These are phyloP conservation scores for Fistularia commersonii DNA, from an alignment of 2,797 vertebrate genomes.

Conservation along the genomic window DNA sequence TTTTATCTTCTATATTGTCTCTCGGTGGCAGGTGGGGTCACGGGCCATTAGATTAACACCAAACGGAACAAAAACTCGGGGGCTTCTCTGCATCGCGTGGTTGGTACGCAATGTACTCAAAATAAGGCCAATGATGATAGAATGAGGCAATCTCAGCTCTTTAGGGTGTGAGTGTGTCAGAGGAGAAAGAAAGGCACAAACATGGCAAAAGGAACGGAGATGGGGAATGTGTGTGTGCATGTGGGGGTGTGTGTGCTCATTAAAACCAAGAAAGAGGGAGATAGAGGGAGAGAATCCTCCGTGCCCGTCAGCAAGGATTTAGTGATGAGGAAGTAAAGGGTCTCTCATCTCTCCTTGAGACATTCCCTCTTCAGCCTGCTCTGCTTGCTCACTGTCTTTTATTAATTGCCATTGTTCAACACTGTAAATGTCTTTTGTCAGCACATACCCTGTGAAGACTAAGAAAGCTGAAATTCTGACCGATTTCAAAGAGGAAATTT, in stretches of 20 bases:
- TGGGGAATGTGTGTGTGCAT: slow-evolving; percentile 12
- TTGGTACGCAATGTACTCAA: slow-evolving; percentile 44
- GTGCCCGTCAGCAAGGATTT: slow-evolving; percentile 71
- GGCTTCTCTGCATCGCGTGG: slow-evolving; percentile 37
- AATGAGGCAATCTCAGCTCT: slow-evolving; percentile 74
- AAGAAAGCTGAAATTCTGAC: slow-evolving; percentile 34
- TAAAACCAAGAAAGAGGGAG: slow-evolving; percentile 40
- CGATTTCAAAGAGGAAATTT: slow-evolving; percentile 51
- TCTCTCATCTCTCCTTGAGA: slow-evolving; percentile 66
- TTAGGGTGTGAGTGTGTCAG: slow-evolving; percentile 45
- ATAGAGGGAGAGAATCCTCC: slow-evolving; percentile 36
- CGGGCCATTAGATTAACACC: slow-evolving; percentile 63
- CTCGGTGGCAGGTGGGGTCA: slow-evolving; percentile 61
- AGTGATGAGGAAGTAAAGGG: slow-evolving; percentile 68
- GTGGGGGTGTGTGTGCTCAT: slow-evolving; percentile 54
- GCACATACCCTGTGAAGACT: slow-evolving; percentile 43
- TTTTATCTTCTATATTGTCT: slow-evolving; percentile 30
- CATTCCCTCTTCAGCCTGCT: slow-evolving; percentile 32
- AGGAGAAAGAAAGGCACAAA: slow-evolving; percentile 47
- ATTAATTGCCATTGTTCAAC: slow-evolving; percentile 64
- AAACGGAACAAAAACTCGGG: slow-evolving; percentile 51
- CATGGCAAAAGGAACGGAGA: slow-evolving; percentile 41
- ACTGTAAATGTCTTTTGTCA: slow-evolving; percentile 62
- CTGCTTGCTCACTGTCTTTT: slow-evolving; percentile 40
- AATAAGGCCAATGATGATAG: slow-evolving; percentile 76